These are phyloP conservation scores for Micronisus gabar DNA, from an alignment of 2,113 vertebrate genomes.

Conservation along the genomic window DNA sequence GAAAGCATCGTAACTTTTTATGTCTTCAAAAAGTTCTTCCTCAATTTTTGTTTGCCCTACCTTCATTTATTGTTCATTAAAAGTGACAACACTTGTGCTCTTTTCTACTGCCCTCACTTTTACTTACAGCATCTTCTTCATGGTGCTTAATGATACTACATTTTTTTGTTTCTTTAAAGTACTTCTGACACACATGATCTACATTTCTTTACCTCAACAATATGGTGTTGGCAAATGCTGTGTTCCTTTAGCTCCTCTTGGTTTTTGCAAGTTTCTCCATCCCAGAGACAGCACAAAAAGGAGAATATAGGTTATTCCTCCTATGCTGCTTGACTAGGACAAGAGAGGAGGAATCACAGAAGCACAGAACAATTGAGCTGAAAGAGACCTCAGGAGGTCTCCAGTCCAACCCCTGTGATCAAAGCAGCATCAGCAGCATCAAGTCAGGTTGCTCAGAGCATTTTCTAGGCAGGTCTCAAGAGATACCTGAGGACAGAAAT, in stretches of 20 bases:
- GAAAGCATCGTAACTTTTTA: background rate
- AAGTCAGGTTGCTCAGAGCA: background rate
- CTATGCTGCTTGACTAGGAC: background rate
- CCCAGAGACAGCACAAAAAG: background rate
- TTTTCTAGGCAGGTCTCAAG: background rate
- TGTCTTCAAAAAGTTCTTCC: background rate
- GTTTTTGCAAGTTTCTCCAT: background rate
- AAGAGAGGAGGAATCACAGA: background rate
- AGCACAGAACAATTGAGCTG: background rate
- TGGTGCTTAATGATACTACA: rapidly evolving
- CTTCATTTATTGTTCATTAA: background rate
- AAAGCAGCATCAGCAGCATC: background rate
- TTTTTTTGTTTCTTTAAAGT: background rate
- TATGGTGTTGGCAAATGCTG: background rate
- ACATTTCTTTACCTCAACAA: background rate
- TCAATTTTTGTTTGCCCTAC: background rate
- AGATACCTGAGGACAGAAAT: background rate
- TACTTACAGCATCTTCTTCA: background rate
- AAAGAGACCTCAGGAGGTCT: background rate
- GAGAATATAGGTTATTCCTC: background rate
- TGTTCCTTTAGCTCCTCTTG: background rate
- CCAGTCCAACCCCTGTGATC: background rate
- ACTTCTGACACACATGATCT: background rate
- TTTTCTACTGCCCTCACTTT: background rate
- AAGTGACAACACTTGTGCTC: background rate